These are phyloP conservation scores for Eriocheir sinensis DNA, from an alignment of 1,140 invertebrate genomes.

Conservation along the genomic window DNA sequence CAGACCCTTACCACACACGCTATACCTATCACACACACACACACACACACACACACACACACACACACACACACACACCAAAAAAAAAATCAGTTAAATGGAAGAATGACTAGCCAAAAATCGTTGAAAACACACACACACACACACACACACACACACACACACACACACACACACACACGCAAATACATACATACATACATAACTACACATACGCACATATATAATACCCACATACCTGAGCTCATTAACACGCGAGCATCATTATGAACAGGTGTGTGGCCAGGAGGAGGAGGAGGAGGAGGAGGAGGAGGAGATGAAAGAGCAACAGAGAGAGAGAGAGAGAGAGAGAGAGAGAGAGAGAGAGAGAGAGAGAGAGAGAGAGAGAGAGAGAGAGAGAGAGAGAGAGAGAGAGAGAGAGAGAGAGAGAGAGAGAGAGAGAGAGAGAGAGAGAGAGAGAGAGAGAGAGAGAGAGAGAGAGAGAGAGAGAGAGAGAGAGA, in stretches of 20 bases:
- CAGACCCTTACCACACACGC: too few relatives aligned
- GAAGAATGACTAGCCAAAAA: too few relatives aligned
- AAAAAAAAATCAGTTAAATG: too few relatives aligned
- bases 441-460: neutral
- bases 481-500: neutral
- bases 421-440: neutral
- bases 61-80: too few relatives aligned
- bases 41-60: too few relatives aligned
- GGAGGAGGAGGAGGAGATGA: neutral
- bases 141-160: too few relatives aligned
- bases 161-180: too few relatives aligned
- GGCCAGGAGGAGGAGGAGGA: neutral
- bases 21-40: too few relatives aligned
- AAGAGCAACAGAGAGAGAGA: too few relatives aligned
- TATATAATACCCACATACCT: neutral
- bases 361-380: neutral
- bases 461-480: neutral
- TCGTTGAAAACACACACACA: too few relatives aligned
- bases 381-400: slow-evolving; percentile 31
- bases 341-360: neutral
- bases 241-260: neutral
- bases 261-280: neutral
- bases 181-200: too few relatives aligned
- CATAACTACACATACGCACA: too few relatives aligned
- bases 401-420: neutral